A percentile compares a stretch with the other conserved stretches of the same genome.
These are phyloP conservation scores for Synanthedon tipuliformis DNA, from an alignment of 2,888 invertebrate genomes.

Conservation along the genomic window DNA sequence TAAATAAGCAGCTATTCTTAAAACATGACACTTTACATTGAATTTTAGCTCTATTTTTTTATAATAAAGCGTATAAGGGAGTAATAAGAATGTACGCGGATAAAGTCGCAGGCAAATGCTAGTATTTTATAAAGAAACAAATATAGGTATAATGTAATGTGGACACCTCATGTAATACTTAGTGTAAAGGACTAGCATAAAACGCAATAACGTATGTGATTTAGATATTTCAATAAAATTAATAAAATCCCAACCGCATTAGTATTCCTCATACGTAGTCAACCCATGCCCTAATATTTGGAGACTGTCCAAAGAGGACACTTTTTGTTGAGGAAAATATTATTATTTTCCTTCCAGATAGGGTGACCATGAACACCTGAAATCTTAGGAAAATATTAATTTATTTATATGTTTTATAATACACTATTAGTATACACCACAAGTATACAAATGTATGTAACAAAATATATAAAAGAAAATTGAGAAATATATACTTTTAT, in stretches of 20 bases:
- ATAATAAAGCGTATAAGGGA: too few relatives aligned
- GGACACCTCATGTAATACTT: not conserved
- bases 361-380: not conserved
- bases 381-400: too few relatives aligned
- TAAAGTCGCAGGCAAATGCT: too few relatives aligned
- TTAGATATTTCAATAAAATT: slow-evolving; percentile 14
- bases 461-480: too few relatives aligned
- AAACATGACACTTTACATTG: not conserved
- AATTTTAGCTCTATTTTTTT: not conserved
- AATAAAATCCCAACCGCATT: slow-evolving; percentile 14
- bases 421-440: too few relatives aligned
- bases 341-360: slow-evolving; percentile 10
- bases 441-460: too few relatives aligned
- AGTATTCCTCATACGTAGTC: slow-evolving; percentile 10
- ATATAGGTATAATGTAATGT: too few relatives aligned
- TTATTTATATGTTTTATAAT: too few relatives aligned
- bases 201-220: slow-evolving; percentile 5
- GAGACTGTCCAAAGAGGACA: slow-evolving; percentile 17
- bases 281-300: slow-evolving; percentile 13
- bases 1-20: too few relatives aligned
- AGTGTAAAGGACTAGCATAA: not conserved
- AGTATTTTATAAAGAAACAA: too few relatives aligned
- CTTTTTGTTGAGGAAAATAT: slow-evolving; percentile 12
- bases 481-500: too few relatives aligned
- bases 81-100: too few relatives aligned